Evolutionary conservation across 2,888 invertebrate species (phyloP).

Genomic region (Mimumesa dahlbomi): DNA sequence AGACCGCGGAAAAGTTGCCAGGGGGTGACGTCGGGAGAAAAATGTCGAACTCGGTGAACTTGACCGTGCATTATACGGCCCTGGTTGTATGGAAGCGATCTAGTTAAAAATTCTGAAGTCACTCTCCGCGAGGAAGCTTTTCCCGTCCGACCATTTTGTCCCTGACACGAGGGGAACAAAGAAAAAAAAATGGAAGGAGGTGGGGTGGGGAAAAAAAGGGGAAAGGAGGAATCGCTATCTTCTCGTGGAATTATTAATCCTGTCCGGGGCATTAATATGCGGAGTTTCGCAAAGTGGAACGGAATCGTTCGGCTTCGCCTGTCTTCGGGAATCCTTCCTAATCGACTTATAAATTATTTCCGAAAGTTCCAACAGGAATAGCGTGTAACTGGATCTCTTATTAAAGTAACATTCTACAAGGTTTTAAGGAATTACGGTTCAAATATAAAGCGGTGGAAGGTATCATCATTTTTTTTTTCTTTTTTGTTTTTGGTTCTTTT

Average conservation of each 20-base stretch:
- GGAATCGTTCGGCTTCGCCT: slow-evolving; percentile 5
- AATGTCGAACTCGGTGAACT: slow-evolving; percentile 12
- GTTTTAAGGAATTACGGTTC: too few relatives aligned
- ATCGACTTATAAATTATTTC: slow-evolving; percentile 54
- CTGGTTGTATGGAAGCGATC: not conserved
- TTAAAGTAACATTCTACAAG: slow-evolving; percentile 12
- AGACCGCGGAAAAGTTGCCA: not conserved
- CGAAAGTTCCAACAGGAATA: not conserved
- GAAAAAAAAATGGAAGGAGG: too few relatives aligned
- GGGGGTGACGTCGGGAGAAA: not conserved
- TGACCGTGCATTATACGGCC: not conserved
- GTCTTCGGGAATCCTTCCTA: slow-evolving; percentile 30
- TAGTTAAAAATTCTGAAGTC: slow-evolving; percentile 20
- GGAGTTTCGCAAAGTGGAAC: slow-evolving; percentile 16
- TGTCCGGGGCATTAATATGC: slow-evolving; percentile 1
- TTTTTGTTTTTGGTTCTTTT: too few relatives aligned
- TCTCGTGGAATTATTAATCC: slow-evolving; percentile 22
- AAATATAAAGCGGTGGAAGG: not conserved
- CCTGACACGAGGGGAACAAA: not conserved
- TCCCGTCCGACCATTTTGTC: not conserved
- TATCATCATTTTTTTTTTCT: not conserved
- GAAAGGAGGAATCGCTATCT: not conserved
- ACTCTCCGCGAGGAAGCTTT: not conserved
- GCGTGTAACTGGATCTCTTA: slow-evolving; percentile 21
- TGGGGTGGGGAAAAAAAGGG: too few relatives aligned